Evolutionary conservation across 2,797 vertebrate genomes (phyloP), one percentile per base, ranked within the genome.

Genomic region (Columba guinea): DNA sequence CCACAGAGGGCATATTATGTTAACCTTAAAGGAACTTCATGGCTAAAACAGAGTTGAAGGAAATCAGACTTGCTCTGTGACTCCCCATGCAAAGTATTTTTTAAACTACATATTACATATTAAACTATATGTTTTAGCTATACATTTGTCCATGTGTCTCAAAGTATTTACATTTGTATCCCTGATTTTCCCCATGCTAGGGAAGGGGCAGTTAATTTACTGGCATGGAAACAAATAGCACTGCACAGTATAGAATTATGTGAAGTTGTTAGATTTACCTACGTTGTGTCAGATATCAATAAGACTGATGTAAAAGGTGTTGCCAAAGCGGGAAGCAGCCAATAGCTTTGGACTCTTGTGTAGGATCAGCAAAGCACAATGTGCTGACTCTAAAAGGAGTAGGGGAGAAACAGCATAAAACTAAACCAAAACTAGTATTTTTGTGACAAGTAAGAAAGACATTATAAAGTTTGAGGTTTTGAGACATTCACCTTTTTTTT

Each of bases 41-140:
- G 4, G 70, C 58, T 51, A 67, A 12, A 10, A 26, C 76, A 84
- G 23, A 0, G 0, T 34, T 41, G 73, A 63, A 35, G 56, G 41
- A 76, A 84, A 35, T 1, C 12, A 13, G 32, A 32, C 20, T 4
- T 32, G 27, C 32, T 90, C 58, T 16, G 32, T 49, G 58, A 26
- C 24, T 89, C 13, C n/a, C 49, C 13, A 9, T n/a, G 34, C 18
- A 32, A 64, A 56, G 19, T 44, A 44, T 44, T 2, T 16, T 56
- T 59, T 39, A 30, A 49, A 11, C 30, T 41, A 3, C 15, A 4
- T 22, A 13, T 39, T 30, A 27, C 15, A 4, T 22, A 13, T 39
- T 30, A 27, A 84, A 13, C 4, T 5, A 0, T 4, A 2, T 10
- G 5, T 16, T 41, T 18, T 18, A 84, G 28, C 39, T 68, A 1